These are phyloP conservation scores for Drymodes brunneopygia DNA, from an alignment of 2,113 vertebrate genomes.

Conservation along the genomic window DNA sequence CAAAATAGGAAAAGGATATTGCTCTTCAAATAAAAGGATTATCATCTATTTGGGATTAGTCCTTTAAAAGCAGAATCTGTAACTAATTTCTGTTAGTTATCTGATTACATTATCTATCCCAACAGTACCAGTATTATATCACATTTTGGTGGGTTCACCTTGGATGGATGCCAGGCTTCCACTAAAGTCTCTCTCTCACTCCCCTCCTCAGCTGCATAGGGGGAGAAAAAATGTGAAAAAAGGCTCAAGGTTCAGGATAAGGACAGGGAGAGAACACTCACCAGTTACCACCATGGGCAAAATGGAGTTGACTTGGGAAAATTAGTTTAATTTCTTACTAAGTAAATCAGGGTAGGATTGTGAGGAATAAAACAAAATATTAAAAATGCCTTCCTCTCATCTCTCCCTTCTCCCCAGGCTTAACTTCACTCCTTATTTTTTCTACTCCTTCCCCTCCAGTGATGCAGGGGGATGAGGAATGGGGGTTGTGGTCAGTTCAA, in stretches of 20 bases:
- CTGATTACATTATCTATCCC: neutral
- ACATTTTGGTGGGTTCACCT: neutral
- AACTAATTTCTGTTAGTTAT: neutral
- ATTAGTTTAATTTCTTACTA: neutral
- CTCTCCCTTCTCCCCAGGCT: neutral
- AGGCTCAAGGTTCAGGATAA: neutral
- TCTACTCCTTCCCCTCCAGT: neutral
- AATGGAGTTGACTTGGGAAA: neutral
- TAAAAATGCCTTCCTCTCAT: neutral
- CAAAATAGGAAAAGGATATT: neutral
- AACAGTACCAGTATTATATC: neutral
- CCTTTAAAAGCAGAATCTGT: neutral
- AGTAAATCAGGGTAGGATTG: neutral
- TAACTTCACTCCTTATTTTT: neutral
- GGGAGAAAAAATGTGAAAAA: neutral
- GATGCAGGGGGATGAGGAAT: neutral
- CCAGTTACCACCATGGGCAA: neutral
- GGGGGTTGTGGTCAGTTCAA: neutral
- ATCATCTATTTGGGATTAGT: neutral
- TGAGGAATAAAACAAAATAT: neutral
- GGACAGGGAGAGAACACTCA: neutral
- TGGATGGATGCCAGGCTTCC: neutral
- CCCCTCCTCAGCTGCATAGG: rapidly evolving
- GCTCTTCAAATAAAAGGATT: neutral
- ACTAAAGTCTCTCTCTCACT: no score